phyloP scores from a whole-genome alignment of 2,797 vertebrate species.

The Galagoides demidoff region DNA sequence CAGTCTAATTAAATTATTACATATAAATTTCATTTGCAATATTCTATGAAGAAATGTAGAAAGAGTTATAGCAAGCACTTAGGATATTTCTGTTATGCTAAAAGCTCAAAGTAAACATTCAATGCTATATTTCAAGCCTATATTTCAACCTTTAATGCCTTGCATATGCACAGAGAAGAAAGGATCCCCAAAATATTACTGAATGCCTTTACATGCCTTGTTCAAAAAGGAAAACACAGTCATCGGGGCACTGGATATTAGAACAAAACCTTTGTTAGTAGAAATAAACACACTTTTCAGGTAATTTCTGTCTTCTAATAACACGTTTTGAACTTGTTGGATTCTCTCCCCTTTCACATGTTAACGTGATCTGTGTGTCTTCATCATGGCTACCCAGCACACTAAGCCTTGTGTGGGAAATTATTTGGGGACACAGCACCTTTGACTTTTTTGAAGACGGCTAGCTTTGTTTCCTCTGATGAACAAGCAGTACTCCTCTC shows the following conservation, averaged over 20 bases:
- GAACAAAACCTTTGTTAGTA: slow-evolving; percentile 18
- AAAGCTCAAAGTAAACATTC: not conserved
- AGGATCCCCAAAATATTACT: not conserved
- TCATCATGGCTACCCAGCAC: not conserved
- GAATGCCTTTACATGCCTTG: not conserved
- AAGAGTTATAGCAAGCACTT: slow-evolving; percentile 34
- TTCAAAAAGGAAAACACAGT: not conserved
- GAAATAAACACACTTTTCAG: slow-evolving; percentile 23
- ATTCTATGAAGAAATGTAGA: not conserved
- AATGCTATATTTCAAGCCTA: not conserved
- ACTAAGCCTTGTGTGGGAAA: not conserved
- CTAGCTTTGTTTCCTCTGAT: not conserved
- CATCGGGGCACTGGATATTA: not conserved
- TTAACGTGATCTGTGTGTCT: not conserved
- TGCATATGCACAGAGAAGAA: not conserved
- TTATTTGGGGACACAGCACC: not conserved
- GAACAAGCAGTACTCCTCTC: slow-evolving; percentile 42
- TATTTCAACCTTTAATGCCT: not conserved
- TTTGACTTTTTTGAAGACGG: not conserved
- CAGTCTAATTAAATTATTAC: slow-evolving; percentile 64
- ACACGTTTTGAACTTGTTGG: not conserved
- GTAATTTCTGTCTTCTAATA: slow-evolving; percentile 21
- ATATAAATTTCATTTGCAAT: slow-evolving; percentile 60
- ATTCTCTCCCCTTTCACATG: not conserved
- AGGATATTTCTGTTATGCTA: slow-evolving; percentile 42